Evolutionary conservation across 2,888 invertebrate genomes (phyloP), one percentile per base, ranked within the genome.

Genomic region (Pyrrhosoma nymphula): DNA sequence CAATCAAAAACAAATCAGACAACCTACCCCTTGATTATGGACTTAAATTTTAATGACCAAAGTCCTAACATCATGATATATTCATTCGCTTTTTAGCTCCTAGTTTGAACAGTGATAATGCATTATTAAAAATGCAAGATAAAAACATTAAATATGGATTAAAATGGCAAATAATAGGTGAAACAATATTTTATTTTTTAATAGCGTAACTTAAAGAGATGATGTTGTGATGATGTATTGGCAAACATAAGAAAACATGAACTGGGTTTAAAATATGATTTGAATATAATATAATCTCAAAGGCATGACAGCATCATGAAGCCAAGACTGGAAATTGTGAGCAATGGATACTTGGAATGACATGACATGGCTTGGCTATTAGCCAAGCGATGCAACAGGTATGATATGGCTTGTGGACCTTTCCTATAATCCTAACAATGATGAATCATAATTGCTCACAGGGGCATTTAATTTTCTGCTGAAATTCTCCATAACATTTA

Each of bases 261-360:
- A 88, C 39, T 39, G 88, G 47, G 8, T 88, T 26, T 23, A 39
- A 20, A 35, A 47, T 56, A 18, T 47, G 39, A 56, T n/a, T 89
- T n/a, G 8, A 89, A n/a, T 56, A 55, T 8, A 56, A 89, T n/a
- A 89, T 89, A 56, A 56, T 56, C 47, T 89, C 89, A 55, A 20
- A 23, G n/a, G 26, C 26, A n/a, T 89, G 89, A n/a, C 55, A 55
- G 14, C 55, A n/a, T 56, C 12, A 89, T 55, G n/a, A 89, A 82
- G 35, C 82, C 35, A 82, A 12, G 82, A 82, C 35, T 55, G 55
- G 56, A 89, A 23, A 26, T 39, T 47, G n/a, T n/a, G 47, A 63
- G 39, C 47, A 93, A 93, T 93, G 69, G 26, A 47, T 35, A 93
- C 69, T 14, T 93, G 93, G 93, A 93, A 93, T 93, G 93, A 56